Evolutionary conservation across 2,797 vertebrate genomes (phyloP).

Genomic region (Etheostoma perlongum): DNA sequence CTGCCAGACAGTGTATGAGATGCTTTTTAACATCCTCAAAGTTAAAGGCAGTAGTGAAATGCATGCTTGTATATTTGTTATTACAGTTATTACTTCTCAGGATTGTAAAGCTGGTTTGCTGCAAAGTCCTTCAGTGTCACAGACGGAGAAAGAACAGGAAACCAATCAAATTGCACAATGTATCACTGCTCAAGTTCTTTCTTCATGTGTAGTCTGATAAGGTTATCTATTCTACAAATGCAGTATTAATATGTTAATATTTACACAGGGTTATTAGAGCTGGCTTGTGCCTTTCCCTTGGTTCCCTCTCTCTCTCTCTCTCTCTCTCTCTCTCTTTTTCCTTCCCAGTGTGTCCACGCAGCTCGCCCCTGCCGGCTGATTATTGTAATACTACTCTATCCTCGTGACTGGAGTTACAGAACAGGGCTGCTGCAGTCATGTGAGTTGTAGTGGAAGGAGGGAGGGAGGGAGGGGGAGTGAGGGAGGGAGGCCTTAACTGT

Average conservation of each 20-base stretch:
- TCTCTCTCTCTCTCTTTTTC: conserved; percentile 11
- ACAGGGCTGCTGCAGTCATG: conserved; percentile 90
- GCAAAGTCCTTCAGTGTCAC: conserved; percentile 56
- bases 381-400: conserved; percentile 86
- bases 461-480: conserved; percentile 38
- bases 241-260: conserved; percentile 70
- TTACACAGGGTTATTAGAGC: conserved; percentile 66
- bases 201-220: conserved; percentile 48
- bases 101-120: conserved; percentile 23
- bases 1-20: neutral
- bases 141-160: conserved; percentile 1
- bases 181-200: conserved; percentile 14
- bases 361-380: conserved; percentile 69
- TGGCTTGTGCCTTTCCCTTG: neutral
- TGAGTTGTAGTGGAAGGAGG: conserved; percentile 84
- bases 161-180: conserved; percentile 1
- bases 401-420: conserved; percentile 87
- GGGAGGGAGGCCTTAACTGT: conserved; percentile 62
- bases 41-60: neutral
- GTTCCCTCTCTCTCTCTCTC: conserved; percentile 12
- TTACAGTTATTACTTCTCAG: neutral
- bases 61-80: neutral
- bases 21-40: neutral
- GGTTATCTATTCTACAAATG: conserved; percentile 60
- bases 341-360: conserved; percentile 32